Conservation (phyloP, 1,140 invertebrate species). For the Delia radicum region DNA sequence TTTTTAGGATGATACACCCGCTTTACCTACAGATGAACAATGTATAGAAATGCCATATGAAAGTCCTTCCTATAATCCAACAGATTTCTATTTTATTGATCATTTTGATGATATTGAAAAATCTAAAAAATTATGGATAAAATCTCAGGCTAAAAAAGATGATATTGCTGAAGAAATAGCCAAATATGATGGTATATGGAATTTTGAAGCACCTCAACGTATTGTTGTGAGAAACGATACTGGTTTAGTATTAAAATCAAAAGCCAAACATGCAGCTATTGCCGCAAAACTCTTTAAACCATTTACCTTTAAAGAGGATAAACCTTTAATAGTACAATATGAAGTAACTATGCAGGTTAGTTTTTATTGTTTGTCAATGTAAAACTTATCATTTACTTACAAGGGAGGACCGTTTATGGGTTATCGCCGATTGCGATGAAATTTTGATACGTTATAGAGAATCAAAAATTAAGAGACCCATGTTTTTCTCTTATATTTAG, state of each 20-base stretch:
- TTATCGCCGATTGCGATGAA: no score
- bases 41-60: constrained; percentile 55
- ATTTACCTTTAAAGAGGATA: constrained; percentile 80
- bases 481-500: no score
- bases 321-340: constrained; percentile 93
- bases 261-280: constrained; percentile 96
- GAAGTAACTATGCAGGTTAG: constrained; percentile 73
- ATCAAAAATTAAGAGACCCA: no score
- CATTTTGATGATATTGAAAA: constrained; percentile 80
- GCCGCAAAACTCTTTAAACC: constrained; percentile 76
- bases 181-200: constrained; percentile 90
- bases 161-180: constrained; percentile 87
- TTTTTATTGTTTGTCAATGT: no score
- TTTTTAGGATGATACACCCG: constrained; percentile 16
- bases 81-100: constrained; percentile 77
- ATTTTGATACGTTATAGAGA: no score
- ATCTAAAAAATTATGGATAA: constrained; percentile 81
- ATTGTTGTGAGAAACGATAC: constrained; percentile 79
- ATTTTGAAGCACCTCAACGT: constrained; percentile 75
- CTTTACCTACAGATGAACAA: constrained; percentile 4
- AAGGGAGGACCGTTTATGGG: no score
- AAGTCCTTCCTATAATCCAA: constrained; percentile 63
- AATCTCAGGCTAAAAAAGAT: constrained; percentile 92
- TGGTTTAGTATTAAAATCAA: constrained; percentile 89
- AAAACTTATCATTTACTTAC: no score